Conservation (phyloP, 2,888 invertebrate species). For the Parascotia fuliginaria region DNA sequence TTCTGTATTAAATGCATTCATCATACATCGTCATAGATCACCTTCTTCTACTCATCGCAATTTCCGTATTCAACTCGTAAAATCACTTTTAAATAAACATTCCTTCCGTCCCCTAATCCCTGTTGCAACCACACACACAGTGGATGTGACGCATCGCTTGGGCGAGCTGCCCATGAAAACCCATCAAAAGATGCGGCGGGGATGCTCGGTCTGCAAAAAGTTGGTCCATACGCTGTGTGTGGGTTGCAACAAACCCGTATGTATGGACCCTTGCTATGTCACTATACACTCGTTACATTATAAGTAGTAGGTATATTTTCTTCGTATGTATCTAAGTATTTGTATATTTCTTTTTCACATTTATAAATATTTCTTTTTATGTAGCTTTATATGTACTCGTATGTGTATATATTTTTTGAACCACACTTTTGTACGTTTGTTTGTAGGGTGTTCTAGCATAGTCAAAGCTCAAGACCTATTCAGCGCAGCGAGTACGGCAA, state of each 20-base stretch:
- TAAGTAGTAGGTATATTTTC: background rate
- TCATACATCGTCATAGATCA: conserved; percentile 10
- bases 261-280: background rate
- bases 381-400: too few species aligned
- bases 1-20: too few species aligned
- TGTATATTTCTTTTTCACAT: too few species aligned
- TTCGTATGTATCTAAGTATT: background rate
- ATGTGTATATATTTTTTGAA: too few species aligned
- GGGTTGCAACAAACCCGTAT: background rate
- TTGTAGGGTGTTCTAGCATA: too few species aligned
- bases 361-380: too few species aligned
- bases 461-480: too few species aligned
- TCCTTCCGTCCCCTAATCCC: background rate
- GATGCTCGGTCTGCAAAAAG: background rate
- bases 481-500: too few species aligned
- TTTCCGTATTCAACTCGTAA: background rate
- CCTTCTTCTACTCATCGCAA: background rate
- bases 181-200: background rate
- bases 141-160: background rate
- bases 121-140: background rate
- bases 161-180: background rate
- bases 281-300: background rate
- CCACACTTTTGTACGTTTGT: too few species aligned
- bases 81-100: background rate
- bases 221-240: background rate